Evolutionary conservation across 2,113 vertebrate genomes (phyloP).

Genomic region (Hypomesus transpacificus): DNA sequence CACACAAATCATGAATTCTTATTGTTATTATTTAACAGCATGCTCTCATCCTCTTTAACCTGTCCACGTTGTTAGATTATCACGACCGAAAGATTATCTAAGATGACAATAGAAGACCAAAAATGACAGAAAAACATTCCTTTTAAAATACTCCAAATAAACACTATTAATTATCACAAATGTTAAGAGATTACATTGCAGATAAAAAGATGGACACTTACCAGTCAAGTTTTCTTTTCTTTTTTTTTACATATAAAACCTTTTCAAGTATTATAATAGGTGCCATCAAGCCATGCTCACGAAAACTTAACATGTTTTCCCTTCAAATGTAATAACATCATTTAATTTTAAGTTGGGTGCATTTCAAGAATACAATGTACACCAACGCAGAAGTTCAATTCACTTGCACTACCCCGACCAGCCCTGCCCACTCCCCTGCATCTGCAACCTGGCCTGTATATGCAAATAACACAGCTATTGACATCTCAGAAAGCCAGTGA

Average conservation of each 20-base stretch:
- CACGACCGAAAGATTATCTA: no score
- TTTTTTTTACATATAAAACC: slow-evolving; percentile 29
- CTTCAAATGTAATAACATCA: slow-evolving; percentile 27
- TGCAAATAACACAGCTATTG: slow-evolving; percentile 55
- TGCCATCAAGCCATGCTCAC: background rate
- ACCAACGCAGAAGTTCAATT: slow-evolving; percentile 69
- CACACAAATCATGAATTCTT: no score
- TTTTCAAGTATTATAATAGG: background rate
- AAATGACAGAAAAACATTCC: no score
- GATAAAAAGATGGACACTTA: slow-evolving; percentile 64
- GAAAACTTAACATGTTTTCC: slow-evolving; percentile 17
- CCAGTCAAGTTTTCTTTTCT: slow-evolving; percentile 68
- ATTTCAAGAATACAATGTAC: slow-evolving; percentile 50
- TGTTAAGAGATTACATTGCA: slow-evolving; percentile 4
- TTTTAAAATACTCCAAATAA: no score
- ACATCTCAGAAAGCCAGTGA: slow-evolving; percentile 28
- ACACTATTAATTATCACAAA: no score
- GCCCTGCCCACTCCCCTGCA: slow-evolving; percentile 69
- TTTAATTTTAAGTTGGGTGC: slow-evolving; percentile 53
- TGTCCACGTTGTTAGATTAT: no score
- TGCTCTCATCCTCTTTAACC: no score
- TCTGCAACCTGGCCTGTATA: slow-evolving; percentile 75
- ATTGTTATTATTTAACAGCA: no score
- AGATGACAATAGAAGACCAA: background rate
- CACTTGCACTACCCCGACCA: slow-evolving; percentile 64